phyloP scores from a whole-genome alignment of 2,797 vertebrate species.

The Carapus acus region DNA sequence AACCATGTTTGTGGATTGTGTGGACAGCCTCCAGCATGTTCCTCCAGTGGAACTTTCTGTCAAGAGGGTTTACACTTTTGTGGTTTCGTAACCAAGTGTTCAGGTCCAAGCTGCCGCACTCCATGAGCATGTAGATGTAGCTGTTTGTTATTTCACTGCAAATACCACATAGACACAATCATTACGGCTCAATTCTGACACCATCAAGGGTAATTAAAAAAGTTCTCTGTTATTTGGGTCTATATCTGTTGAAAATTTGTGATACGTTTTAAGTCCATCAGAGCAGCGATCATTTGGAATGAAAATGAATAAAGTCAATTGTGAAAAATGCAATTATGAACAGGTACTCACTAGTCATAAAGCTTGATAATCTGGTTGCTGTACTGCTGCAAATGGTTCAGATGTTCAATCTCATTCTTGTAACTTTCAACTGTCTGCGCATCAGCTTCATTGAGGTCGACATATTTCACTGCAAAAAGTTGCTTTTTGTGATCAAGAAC shows the following conservation, averaged over 20 bases:
- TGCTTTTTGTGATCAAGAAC: slow-evolving; percentile 91
- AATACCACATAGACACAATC: slow-evolving; percentile 31
- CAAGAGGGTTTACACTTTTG: slow-evolving; percentile 83
- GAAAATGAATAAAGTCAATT: no score
- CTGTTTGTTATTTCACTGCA: slow-evolving; percentile 87
- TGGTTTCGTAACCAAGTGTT: slow-evolving; percentile 95
- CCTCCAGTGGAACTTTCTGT: slow-evolving; percentile 96
- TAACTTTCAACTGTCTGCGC: slow-evolving; percentile 88
- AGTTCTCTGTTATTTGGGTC: no score
- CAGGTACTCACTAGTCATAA: slow-evolving; percentile 85
- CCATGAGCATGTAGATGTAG: slow-evolving; percentile 96
- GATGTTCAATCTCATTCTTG: slow-evolving; percentile 93
- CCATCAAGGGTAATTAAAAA: neutral
- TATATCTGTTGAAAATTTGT: no score
- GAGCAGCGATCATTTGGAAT: no score
- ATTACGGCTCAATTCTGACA: neutral
- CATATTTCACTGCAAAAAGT: slow-evolving; percentile 89
- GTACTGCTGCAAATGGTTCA: slow-evolving; percentile 90
- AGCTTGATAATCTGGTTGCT: slow-evolving; percentile 96
- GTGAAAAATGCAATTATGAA: no score
- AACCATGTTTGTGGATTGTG: slow-evolving; percentile 93
- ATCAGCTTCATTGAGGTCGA: slow-evolving; percentile 90
- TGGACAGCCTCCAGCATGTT: slow-evolving; percentile 97
- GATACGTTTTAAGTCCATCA: no score
- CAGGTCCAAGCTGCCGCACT: slow-evolving; percentile 94